Evolutionary conservation across 2,888 invertebrate genomes (phyloP).

Genomic region (Mesochorus sp.): DNA sequence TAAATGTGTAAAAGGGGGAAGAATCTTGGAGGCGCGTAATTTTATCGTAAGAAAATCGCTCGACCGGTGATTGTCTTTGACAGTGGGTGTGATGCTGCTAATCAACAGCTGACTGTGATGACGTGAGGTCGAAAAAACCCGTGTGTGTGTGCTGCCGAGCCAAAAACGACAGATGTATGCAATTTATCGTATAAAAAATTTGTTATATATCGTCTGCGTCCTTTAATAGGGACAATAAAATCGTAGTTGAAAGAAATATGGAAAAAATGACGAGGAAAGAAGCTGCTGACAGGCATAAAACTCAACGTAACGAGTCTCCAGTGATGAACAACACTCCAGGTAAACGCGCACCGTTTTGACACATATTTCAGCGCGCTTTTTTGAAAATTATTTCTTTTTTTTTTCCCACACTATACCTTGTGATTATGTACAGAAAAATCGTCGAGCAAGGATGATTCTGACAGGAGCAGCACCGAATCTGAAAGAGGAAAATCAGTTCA

Average conservation of each 20-base stretch:
- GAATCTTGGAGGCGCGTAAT: too few relatives aligned
- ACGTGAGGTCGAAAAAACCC: not conserved
- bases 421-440: constrained; percentile 36
- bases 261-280: constrained; percentile 60
- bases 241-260: constrained; percentile 38
- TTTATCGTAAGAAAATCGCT: too few relatives aligned
- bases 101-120: constrained; percentile 38
- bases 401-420: not conserved
- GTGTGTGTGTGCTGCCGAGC: not conserved
- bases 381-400: constrained; percentile 2
- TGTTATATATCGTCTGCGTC: not conserved
- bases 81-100: not conserved
- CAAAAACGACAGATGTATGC: constrained; percentile 30
- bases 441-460: constrained; percentile 22
- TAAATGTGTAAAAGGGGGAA: constrained; percentile 46
- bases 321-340: constrained; percentile 13
- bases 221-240: not conserved
- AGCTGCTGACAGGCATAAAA: constrained; percentile 50
- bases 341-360: constrained; percentile 9
- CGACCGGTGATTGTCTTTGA: not conserved
- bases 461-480: constrained; percentile 4
- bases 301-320: constrained; percentile 30
- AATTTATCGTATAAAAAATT: not conserved
- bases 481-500: constrained; percentile 35
- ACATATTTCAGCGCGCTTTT: constrained; percentile 27